Evolutionary conservation across 2,888 invertebrate species (phyloP), one percentile per base, ranked within the genome.

Genomic region (Endomychus coccineus): DNA sequence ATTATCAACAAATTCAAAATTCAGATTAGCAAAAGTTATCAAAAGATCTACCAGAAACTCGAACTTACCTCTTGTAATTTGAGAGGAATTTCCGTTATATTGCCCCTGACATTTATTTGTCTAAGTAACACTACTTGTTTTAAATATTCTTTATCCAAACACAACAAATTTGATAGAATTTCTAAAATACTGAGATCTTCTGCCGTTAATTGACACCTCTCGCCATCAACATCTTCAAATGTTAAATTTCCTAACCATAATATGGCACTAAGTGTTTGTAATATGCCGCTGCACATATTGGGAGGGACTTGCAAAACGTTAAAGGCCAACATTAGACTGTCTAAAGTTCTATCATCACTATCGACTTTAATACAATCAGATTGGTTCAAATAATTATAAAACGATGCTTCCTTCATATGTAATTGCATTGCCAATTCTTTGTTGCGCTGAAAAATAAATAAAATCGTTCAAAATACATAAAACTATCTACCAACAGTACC

Each of bases 61-160:
- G n/a, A n/a, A 48, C 48, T 55, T 59, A 83, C 85, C 74, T 91
- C 90, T 58, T 83, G 86, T 35, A 89, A 67, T 56, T 89, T 83
- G 27, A 91, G 68, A 3, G 91, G 91, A 51, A 92, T 92, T 62
- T 91, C 90, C 0, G 91, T 92, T 43, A 91, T 88, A 61, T 89
- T 91, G 2, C 92, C 91, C 5, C 91, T 74, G 13, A 92, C 91
- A 58, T 91, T 91, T 58, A 92, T 92, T 64, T 59, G 59, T 30
- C 54, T 74, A 37, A 78, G 66, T 15, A 89, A 64, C 15, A 85
- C 73, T 13, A 90, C 86, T 54, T 87, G 79, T 34, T 75, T 75
- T 7, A 91, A 74, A 49, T 83, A 83, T 32, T 81, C 80, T 30
- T 75, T 70, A 32, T 83, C 78, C 30, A 91, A 67, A 0, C 88